phyloP scores from a whole-genome alignment of 2,888 invertebrate species.

The Brachypterus glaber region DNA sequence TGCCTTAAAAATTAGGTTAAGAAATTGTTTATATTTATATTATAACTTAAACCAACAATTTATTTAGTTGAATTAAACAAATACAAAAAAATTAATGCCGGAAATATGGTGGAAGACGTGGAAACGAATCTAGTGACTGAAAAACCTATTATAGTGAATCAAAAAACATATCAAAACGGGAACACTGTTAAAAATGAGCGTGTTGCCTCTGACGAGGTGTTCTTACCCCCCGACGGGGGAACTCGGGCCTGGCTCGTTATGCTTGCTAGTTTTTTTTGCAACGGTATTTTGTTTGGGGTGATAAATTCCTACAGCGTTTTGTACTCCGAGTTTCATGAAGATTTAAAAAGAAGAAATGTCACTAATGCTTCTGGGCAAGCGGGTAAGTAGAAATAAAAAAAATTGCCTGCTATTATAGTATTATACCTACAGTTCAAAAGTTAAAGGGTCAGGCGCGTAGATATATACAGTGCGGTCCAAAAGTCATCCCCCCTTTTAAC shows the following conservation, averaged over 20 bases:
- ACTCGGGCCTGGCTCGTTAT: conserved; percentile 71
- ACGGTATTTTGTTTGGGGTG: conserved; percentile 83
- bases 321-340: conserved; percentile 57
- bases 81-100: too few species aligned
- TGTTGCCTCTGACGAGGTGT: conserved; percentile 6
- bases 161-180: conserved; percentile 7
- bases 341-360: conserved; percentile 54
- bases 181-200: not conserved
- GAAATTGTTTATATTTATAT: too few species aligned
- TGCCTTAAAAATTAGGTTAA: conserved; percentile 16
- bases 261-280: conserved; percentile 77
- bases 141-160: conserved; percentile 4
- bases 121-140: conserved; percentile 15
- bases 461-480: too few species aligned
- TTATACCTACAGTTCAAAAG: too few species aligned
- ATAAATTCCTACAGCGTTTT: conserved; percentile 84
- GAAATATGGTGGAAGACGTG: conserved; percentile 22
- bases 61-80: too few species aligned
- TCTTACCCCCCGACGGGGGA: conserved; percentile 66
- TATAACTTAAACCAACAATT: too few species aligned
- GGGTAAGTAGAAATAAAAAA: too few species aligned
- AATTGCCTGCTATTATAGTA: too few species aligned
- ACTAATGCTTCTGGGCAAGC: conserved; percentile 70
- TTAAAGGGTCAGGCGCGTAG: too few species aligned
- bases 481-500: too few species aligned